Base-by-base conservation (phyloP, 2,888 invertebrate species). In the Pogonocherus hispidulus region DNA sequence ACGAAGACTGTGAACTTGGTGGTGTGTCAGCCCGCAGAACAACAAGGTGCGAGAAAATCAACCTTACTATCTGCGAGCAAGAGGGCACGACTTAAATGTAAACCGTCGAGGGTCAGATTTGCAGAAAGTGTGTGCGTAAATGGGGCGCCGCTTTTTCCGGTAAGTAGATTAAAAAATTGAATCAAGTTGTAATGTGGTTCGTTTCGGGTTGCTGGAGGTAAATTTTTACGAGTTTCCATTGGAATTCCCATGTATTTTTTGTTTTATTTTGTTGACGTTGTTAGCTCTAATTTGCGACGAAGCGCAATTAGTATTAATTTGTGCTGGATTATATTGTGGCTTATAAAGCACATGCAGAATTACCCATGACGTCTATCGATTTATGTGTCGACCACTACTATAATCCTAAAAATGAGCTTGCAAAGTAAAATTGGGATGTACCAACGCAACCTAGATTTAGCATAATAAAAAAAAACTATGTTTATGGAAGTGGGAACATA, bases 111-210 rank as follows among this genome's bases (percentile, higher is more conserved):
- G 72, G 96, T 97, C 0, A 87, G 96, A 57, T 97, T 97, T 81
- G 96, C 96, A 0, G 96, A 96, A 83, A 94, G 94, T 46, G 94
- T 95, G 27, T 93, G 94, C 82, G 90, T 95, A 67, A 95, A 95
- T 86, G 95, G 94, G 56, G 92, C 94, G 0, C 93, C 94, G 8
- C 87, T 93, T 81, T 93, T 93, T 86, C 93, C 93, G 76, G 93
- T 93, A 85, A 89, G 89, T 85, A 9, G 47, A 47, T 57, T 57
- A 46, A 14, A n/a, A n/a, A 35, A 35, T 16, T 19, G 32, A 14
- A 14, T 55, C n/a, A n/a, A 14, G 49, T 8, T 32, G 32, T 11
- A 2, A 32, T 9, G 32, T 32, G 11, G 8, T 32, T 32, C 19
- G 16, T 20, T 55, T 37, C 19, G 14, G 20, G 19, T n/a, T n/a